Conservation (phyloP, 2,888 invertebrate genomes). For the Calliphora vomitoria region DNA sequence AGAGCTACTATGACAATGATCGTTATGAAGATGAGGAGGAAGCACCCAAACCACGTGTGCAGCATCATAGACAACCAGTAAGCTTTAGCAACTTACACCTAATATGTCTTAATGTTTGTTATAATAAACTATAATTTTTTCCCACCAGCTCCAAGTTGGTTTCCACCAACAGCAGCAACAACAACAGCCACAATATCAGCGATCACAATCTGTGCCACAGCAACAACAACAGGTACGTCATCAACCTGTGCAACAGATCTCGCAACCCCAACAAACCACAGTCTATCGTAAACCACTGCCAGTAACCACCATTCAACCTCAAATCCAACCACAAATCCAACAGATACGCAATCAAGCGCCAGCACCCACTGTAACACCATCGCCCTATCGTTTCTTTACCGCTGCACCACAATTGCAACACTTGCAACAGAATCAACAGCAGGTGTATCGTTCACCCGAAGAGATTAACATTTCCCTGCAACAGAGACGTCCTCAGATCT, state of each 20-base stretch:
- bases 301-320: conserved; percentile 81
- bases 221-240: conserved; percentile 76
- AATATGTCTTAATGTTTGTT: too few relatives aligned
- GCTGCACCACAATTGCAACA: conserved; percentile 82
- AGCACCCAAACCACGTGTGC: conserved; percentile 80
- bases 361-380: conserved; percentile 83
- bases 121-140: neutral
- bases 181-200: conserved; percentile 79
- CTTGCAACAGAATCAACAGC: conserved; percentile 85
- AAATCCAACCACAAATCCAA: conserved; percentile 79
- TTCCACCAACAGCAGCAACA: conserved; percentile 81
- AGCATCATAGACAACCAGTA: conserved; percentile 81
- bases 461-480: conserved; percentile 94
- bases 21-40: conserved; percentile 83
- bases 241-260: conserved; percentile 69
- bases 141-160: conserved; percentile 81
- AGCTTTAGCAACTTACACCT: conserved; percentile 48
- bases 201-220: conserved; percentile 75
- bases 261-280: conserved; percentile 79
- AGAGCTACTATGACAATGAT: conserved; percentile 90
- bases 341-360: conserved; percentile 81
- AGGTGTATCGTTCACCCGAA: conserved; percentile 93
- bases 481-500: conserved; percentile 89
- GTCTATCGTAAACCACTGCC: conserved; percentile 81
- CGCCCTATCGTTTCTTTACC: conserved; percentile 84